Conservation (phyloP, 2,113 vertebrate genomes). For the Grantiella picta region DNA sequence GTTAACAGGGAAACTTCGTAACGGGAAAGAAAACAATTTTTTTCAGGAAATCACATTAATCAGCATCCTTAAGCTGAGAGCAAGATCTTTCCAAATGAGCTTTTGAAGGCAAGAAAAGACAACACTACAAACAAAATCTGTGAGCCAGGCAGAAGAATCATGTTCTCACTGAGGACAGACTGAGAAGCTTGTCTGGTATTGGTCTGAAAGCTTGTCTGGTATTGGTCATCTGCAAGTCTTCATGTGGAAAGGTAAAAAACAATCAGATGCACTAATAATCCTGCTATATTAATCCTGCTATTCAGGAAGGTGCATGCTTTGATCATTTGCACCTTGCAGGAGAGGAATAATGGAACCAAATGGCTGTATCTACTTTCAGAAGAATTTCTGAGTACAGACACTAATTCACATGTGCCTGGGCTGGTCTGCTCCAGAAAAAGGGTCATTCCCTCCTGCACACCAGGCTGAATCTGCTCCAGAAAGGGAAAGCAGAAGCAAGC, state of each 20-base stretch:
- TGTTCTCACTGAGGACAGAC: not conserved
- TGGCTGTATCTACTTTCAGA: not conserved
- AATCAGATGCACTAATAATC: not conserved
- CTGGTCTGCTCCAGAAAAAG: not conserved
- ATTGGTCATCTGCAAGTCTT: not conserved
- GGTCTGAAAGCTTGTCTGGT: not conserved
- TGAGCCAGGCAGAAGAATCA: not conserved
- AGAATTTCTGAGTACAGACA: not conserved
- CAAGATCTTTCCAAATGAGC: not conserved
- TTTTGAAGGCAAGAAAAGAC: not conserved
- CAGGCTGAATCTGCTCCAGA: not conserved
- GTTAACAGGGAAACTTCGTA: not conserved
- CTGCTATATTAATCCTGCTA: not conserved
- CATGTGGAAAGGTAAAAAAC: not conserved
- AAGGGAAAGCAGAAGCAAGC: not conserved
- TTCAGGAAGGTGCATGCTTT: not conserved
- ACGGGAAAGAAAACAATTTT: not conserved
- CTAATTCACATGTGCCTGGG: accelerated
- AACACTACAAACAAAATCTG: slow-evolving; percentile 63
- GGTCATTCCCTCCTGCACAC: not conserved
- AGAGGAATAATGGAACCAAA: not conserved
- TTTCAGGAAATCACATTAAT: not conserved
- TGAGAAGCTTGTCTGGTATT: not conserved
- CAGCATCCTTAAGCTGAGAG: not conserved
- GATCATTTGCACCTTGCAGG: not conserved